These are phyloP conservation scores for Microtus montanus DNA, from an alignment of 2,113 vertebrate species.

Conservation along the genomic window DNA sequence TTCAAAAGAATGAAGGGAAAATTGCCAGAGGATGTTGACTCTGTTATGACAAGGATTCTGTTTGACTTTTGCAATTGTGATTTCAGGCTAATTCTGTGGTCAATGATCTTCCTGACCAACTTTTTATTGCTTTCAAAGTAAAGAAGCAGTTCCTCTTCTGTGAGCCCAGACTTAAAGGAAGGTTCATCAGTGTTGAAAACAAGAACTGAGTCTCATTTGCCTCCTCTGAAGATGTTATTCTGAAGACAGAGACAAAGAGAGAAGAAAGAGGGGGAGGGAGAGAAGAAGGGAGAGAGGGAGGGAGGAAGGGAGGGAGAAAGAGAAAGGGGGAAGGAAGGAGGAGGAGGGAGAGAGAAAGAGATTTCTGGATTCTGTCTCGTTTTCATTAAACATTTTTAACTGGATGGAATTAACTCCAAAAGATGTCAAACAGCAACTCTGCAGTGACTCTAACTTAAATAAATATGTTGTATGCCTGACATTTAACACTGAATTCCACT, in stretches of 20 bases:
- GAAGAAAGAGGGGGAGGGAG: not conserved
- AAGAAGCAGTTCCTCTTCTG: not conserved
- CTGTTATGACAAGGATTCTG: not conserved
- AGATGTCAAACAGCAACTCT: constrained; percentile 7
- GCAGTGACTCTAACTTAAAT: not conserved
- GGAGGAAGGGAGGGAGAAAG: not conserved
- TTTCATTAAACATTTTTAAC: constrained; percentile 14
- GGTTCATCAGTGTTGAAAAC: not conserved
- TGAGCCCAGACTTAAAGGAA: not conserved
- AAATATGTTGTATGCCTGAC: constrained; percentile 16
- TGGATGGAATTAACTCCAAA: constrained; percentile 10
- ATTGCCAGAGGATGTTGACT: not conserved
- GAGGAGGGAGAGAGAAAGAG: no score
- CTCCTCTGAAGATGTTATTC: not conserved
- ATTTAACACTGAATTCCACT: constrained; percentile 34
- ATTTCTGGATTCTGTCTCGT: not conserved
- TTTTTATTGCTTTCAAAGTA: constrained; percentile 3
- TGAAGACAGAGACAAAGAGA: not conserved
- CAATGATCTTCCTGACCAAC: not conserved
- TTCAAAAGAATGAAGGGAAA: not conserved
- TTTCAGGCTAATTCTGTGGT: not conserved
- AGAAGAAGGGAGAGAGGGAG: not conserved
- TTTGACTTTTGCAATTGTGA: not conserved
- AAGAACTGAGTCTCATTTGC: not conserved
- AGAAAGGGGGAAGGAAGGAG: no score